Evolutionary conservation across 2,888 invertebrate genomes (phyloP), one percentile per base, ranked within the genome.

Genomic region (Pyrocoelia pectoralis): DNA sequence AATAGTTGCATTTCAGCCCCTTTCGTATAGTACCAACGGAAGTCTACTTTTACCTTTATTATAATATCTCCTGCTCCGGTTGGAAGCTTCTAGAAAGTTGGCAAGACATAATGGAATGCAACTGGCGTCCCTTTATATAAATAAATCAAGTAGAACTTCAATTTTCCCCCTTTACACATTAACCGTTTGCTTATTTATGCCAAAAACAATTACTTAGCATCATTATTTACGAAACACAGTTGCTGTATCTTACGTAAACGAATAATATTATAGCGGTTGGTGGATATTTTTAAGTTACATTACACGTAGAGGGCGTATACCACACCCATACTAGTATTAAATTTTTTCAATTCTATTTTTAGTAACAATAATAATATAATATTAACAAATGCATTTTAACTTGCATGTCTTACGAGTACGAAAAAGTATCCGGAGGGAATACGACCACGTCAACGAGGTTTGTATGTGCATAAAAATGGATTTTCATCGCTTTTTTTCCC

Each of bases 331-430:
- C 33, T 33, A 33, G 33, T 33, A 33, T 33, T 33, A 33, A 33
- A 33, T 33, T 33, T 33, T n/a, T 33, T 33, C 9, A 33, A 4
- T 33, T 8, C 33, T 33, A 33, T 33, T 33, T 33, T 33, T 33
- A 33, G 74, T 77, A 76, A 77, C 17, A 55, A 50, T 46, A 24
- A 24, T 24, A 24, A 6, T n/a, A n/a, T n/a, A n/a, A 57, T 43
- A 19, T 38, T 65, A 65, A 65, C 78, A 75, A 33, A 68, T 74
- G 74, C 76, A 73, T 78, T 79, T 81, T 79, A 80, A 77, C 76
- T 87, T 88, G 87, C 88, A 88, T 88, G 87, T 87, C 87, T 86
- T 88, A 87, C 87, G 87, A 88, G 86, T 87, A 84, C 83, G 87
- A 87, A 86, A 84, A 86, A 82, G 84, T 85, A 80, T 83, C 87